Percentiles rank a stretch among this genome's conserved stretches.
These are phyloP conservation scores for Micronycteris hirsuta DNA, from an alignment of 2,113 vertebrate species.

Conservation along the genomic window DNA sequence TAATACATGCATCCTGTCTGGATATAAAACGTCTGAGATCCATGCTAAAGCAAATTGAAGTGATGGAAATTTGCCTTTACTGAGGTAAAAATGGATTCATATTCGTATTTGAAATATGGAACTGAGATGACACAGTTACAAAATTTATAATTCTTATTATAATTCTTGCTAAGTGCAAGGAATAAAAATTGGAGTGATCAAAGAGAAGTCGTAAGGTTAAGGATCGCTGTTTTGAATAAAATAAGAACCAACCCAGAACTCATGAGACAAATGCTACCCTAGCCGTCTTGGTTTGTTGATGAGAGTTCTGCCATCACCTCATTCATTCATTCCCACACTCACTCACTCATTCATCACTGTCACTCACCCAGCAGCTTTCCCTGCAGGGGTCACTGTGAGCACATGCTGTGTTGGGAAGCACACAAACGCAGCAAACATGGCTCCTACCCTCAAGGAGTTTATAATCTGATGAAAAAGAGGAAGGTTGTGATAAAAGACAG, in stretches of 20 bases:
- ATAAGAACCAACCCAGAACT: neutral
- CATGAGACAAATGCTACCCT: neutral
- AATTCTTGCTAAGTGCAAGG: constrained; percentile 19
- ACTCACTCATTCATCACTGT: neutral
- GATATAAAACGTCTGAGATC: neutral
- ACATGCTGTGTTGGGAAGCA: neutral
- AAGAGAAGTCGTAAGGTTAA: neutral
- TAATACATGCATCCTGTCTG: neutral
- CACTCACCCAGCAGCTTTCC: neutral
- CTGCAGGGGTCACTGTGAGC: neutral
- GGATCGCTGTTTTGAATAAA: neutral
- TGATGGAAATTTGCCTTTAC: neutral
- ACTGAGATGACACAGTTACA: neutral
- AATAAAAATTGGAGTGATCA: neutral
- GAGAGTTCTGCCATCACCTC: neutral
- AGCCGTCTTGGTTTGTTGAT: neutral
- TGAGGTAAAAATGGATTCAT: neutral
- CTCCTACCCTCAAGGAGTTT: neutral
- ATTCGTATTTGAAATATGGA: constrained; percentile 1
- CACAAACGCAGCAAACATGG: neutral
- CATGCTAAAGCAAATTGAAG: neutral
- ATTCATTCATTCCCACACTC: neutral
- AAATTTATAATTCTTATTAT: neutral
- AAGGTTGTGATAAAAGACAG: neutral
- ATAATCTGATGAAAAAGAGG: neutral